Base-by-base conservation (phyloP, 2,797 vertebrate species). In the Odontamblyopus lacepedii region DNA sequence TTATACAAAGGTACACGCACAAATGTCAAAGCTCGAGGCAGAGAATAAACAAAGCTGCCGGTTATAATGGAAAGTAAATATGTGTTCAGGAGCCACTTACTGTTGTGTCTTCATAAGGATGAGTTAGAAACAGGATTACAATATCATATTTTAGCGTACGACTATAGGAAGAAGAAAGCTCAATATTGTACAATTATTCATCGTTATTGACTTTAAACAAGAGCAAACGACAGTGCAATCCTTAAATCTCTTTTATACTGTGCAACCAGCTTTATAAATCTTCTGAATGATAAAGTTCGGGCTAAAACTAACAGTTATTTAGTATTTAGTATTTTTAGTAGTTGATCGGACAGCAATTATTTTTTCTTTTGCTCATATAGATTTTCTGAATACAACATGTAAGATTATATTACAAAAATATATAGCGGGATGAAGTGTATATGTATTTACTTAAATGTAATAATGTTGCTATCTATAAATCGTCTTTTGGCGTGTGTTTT, bases 21-120 rank as follows among this genome's bases (percentile, higher is more conserved):
- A 75, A 68, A 72, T 81, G 80, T 76, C 74, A 73, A 62, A 18
- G 48, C 61, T 75, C 65, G 63, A 48, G 67, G 72, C 75, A 6
- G 0, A 70, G 62, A 76, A 75, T 70, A 74, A 53, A 63, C 76
- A 67, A 66, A 15, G 41, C 35, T 56, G 6, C n/a, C 62, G 59
- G 75, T 27, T 56, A 38, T 27, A 67, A 71, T 56, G 51, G 63
- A 38, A 29, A 57, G 35, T 64, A 70, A 71, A 57, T 23, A 18
- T 44, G 60, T 57, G 55, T 57, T 57, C 26, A 26, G 13, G 55
- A 55, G 18, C 6, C 19, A 18, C 6, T 53, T 53, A n/a, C 5
- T 19, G 18, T 19, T n/a, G 5, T 18, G 51, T 53, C n/a, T 57
- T 19, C 12, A 55, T 55, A 3, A n/a, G 7, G 23, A 26, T 11